Base-by-base conservation (phyloP, 2,888 invertebrate genomes). In the Sarcophaga variegata region DNA sequence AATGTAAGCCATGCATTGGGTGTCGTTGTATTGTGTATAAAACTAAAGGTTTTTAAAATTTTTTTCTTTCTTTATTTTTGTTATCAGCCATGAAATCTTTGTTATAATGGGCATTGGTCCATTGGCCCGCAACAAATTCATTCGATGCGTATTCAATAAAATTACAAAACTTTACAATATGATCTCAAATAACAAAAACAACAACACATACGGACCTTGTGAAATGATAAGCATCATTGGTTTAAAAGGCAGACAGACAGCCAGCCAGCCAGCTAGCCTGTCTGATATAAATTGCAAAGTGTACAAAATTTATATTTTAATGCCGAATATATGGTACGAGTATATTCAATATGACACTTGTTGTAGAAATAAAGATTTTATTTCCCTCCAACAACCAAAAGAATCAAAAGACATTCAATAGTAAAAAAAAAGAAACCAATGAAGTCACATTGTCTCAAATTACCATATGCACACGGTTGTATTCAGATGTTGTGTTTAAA, bases 61-160 rank as follows among this genome's bases (percentile, higher is more conserved):
- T 0, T 14, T 17, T 54, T 12, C 17, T 54, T 54, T 54, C 14
- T 54, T 4, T 17, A 1, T 12, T 17, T 14, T 54, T 54, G 12
- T 54, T 88, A 88, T 88, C 88, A 88, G 81, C 83, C 85, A 83
- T 84, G 86, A 86, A 86, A 88, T 88, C 88, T 88, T 83, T 75
- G 81, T 83, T 87, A 85, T 85, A 85, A 83, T 88, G 85, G 83
- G 67, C 83, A 75, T 81, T 88, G 88, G 78, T 62, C 85, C 81
- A 37, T 37, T 83, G 85, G 88, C 74, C 81, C 85, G 85, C 78
- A 85, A 85, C 88, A 79, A 85, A 87, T 85, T 88, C 88, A 88
- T 85, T 88, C 85, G 85, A 85, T 85, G 85, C 83, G 88, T 83
- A 86, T 88, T 88, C 88, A 88, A 88, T 88, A 88, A 88, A 88